A percentile compares a stretch with the other conserved stretches of the same genome.
Evolutionary conservation across 2,113 vertebrate genomes (phyloP).

Genomic region (Myiozetetes cayanensis): DNA sequence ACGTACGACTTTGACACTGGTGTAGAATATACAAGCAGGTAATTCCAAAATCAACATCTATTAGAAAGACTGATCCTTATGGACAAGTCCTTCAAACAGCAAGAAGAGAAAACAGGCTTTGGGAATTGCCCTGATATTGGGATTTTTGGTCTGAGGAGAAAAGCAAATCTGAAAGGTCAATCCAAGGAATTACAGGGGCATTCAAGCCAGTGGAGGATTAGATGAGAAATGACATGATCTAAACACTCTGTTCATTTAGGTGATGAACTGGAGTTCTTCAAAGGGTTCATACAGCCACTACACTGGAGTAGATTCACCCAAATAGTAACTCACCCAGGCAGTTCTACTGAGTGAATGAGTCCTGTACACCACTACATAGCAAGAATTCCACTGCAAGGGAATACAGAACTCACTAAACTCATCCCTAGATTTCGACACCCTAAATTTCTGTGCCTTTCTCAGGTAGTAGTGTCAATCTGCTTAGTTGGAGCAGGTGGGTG

Average conservation of each 20-base stretch:
- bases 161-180: not conserved
- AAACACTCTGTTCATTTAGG: not conserved
- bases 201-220: not conserved
- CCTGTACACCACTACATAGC: fast-evolving
- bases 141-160: not conserved
- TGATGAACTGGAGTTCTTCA: not conserved
- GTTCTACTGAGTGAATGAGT: not conserved
- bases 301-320: not conserved
- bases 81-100: not conserved
- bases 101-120: not conserved
- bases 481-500: not conserved
- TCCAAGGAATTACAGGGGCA: not conserved
- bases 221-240: not conserved
- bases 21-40: not conserved
- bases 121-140: not conserved
- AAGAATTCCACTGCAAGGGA: not conserved
- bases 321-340: not conserved
- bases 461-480: not conserved
- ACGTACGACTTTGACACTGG: not conserved
- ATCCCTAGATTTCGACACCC: not conserved
- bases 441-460: not conserved
- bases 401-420: not conserved
- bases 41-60: not conserved
- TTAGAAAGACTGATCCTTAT: not conserved
- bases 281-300: not conserved